phyloP scores from a whole-genome alignment of 2,888 invertebrate genomes.

The Drosophila greeni region DNA sequence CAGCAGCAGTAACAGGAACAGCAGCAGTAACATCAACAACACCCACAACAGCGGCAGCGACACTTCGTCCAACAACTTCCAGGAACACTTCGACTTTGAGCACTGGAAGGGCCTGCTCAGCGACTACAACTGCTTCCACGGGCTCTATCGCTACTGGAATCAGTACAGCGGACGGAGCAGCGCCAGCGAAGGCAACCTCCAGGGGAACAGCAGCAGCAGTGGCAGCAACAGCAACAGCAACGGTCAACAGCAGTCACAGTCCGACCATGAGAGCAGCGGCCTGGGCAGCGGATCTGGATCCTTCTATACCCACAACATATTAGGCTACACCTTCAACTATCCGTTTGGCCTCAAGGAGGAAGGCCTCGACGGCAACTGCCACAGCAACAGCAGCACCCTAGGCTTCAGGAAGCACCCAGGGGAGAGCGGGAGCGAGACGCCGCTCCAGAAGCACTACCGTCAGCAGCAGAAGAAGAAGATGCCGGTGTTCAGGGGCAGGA shows the following conservation, averaged over 20 bases:
- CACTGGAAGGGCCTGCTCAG: conserved; percentile 85
- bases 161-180: conserved; percentile 53
- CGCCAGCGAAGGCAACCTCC: conserved; percentile 16
- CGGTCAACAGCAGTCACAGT: conserved; percentile 37
- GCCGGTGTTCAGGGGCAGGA: conserved; percentile 83
- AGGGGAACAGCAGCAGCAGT: conserved; percentile 1
- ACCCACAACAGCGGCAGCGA: conserved; percentile 64
- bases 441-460: conserved; percentile 78
- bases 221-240: conserved; percentile 6
- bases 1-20: conserved; percentile 22
- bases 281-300: conserved; percentile 64
- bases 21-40: conserved; percentile 29
- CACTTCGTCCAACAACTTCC: conserved; percentile 76
- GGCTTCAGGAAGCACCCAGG: conserved; percentile 16
- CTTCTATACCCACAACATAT: conserved; percentile 77
- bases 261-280: conserved; percentile 55
- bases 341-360: conserved; percentile 68
- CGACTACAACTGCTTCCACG: conserved; percentile 80
- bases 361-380: conserved; percentile 32
- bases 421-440: conserved; percentile 67
- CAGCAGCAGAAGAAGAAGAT: conserved; percentile 80
- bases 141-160: conserved; percentile 75
- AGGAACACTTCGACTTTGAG: conserved; percentile 79
- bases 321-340: conserved; percentile 77
- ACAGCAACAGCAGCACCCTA: conserved; percentile 20